Base-by-base conservation (phyloP, 2,113 vertebrate species). In the Chitala chitala region DNA sequence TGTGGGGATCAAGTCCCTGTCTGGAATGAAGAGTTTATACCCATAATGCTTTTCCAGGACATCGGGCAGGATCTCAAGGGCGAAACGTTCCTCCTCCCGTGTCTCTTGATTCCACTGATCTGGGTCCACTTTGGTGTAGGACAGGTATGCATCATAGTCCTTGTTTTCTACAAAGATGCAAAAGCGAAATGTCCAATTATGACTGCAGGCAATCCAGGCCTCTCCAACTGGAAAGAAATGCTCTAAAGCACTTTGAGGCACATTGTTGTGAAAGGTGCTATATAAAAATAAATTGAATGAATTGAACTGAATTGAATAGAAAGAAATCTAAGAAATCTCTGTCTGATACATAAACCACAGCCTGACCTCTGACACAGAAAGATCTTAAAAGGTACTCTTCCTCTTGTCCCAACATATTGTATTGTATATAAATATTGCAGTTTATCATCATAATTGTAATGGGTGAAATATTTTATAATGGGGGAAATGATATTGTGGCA, bases 41-140 rank as follows among this genome's bases (percentile, higher is more conserved):
- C 97, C 96, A 88, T 96, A 98, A 90, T 99, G 95, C 86, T 98
- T 98, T 91, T 99, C 97, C 84, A 99, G 92, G 87, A 99, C 94
- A 81, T 99, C 96, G 75, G 97, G 96, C 78, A 98, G 87, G 81
- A 99, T 96, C 91, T 99, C 96, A 87, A 98, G 93, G 82, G 96
- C 97, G 89, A 99, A 98, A 77, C 93, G 94, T 84, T 99, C 96
- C 87, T 99, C 96, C 84, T 98, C 96, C 15, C 94, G 88, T 63
- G 92, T 95, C 89, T 99, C 96, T 85, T 97, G 95, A 87, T 94
- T 95, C 97, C 96, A 99, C 78, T 98, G 95, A 79, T 98, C 97
- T 70, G 95, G 96, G 86, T 99, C 97, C 86, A 98, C 95, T 92
- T 98, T 98, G 84, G 95, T 96, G 87, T 98, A 99, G 78, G 97